Conservation (phyloP, 2,888 invertebrate species). For the Papilio demoleus region DNA sequence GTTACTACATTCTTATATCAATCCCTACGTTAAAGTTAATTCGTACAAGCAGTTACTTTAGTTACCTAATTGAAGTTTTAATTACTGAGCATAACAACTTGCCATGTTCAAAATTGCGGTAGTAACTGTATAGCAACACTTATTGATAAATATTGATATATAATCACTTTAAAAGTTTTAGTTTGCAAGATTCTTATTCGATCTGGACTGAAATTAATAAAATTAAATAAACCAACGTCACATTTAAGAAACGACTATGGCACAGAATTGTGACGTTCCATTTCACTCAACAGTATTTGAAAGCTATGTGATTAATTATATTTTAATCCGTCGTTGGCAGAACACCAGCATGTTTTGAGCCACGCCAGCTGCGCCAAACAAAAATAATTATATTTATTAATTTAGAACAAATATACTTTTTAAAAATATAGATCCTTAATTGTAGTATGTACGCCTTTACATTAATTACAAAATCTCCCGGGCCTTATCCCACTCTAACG, state of each 20-base stretch:
- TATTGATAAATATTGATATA: constrained; percentile 2
- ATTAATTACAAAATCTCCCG: too few species aligned
- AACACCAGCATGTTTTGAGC: constrained; percentile 9
- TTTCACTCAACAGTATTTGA: neutral
- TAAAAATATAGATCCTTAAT: too few species aligned
- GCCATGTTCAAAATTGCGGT: neutral
- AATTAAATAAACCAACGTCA: neutral
- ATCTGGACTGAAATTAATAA: neutral
- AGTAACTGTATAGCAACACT: constrained; percentile 6
- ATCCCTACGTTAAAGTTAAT: constrained; percentile 9
- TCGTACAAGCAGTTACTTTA: constrained; percentile 18
- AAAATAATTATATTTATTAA: neutral
- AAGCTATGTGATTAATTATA: constrained; percentile 17
- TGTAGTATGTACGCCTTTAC: too few species aligned
- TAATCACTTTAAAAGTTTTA: too few species aligned
- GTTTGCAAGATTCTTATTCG: neutral
- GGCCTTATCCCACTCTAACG: too few species aligned
- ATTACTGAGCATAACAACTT: neutral
- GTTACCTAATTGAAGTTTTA: neutral
- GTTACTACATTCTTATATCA: neutral
- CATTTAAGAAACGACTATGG: constrained; percentile 9
- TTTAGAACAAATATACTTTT: neutral
- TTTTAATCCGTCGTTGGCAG: constrained; percentile 24
- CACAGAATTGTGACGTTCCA: constrained; percentile 5
- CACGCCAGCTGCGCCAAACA: constrained; percentile 15